Base-by-base conservation (phyloP, 2,888 invertebrate genomes). In the Prostheceraeus crozeri region DNA sequence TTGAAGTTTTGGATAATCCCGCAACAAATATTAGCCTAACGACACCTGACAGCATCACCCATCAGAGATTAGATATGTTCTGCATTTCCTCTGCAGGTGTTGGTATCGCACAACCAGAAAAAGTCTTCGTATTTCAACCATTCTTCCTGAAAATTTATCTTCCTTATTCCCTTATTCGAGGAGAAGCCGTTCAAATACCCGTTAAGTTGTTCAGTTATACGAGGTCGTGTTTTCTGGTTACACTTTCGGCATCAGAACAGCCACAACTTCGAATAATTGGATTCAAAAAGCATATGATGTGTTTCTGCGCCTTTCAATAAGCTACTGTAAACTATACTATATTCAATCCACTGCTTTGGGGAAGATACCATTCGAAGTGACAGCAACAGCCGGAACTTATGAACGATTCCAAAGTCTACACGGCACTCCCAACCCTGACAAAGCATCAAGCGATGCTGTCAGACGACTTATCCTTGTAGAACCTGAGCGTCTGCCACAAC, bases 381-480 rank as follows among this genome's bases (percentile, higher is more conserved):
- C 23, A 11, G 48, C 48, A 4, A 48, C 4, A 23, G 25, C 48
- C 10, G 4, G 8, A 6, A 28, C 48, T 11, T 14, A 25, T 8
- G 4, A 21, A 14, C 11, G 25, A 11, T 48, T 23, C 21, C 4
- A 6, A n/a, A 4, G 4, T 19, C 27, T 23, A 4, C n/a, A 19
- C 8, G 14, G 6, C 23, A 40, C 6, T 4, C n/a, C n/a, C n/a
- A n/a, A n/a, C n/a, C 10, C 3, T 48, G 19, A 10, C 8, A 4
- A 48, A 6, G 10, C 33, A 6, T 8, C 33, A 4, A 6, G n/a
- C 4, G 53, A 53, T 25, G n/a, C 33, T 6, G 53, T 53, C 6
- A 28, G 25, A n/a, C 53, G 53, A 16, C 23, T 10, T n/a, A 53
- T 53, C 10, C 53, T 53, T 36, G 33, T 53, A n/a, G 53, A 53